Percentiles rank a stretch among this genome's conserved stretches.
These are phyloP conservation scores for Carabus problematicus DNA, from an alignment of 2,888 invertebrate species.

Conservation along the genomic window DNA sequence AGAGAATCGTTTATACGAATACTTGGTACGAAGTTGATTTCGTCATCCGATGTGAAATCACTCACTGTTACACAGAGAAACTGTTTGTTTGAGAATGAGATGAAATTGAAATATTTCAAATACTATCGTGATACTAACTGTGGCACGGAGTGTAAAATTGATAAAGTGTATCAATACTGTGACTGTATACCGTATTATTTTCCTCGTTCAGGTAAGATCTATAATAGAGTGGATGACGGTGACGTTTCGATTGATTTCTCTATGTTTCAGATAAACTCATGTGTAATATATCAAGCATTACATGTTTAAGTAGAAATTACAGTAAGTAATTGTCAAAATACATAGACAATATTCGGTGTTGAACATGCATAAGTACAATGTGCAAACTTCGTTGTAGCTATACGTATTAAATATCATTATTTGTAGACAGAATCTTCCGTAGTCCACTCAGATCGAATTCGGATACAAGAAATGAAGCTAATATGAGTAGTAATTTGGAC, in stretches of 20 bases:
- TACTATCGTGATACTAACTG: slow-evolving; percentile 54
- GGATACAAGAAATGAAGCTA: not conserved
- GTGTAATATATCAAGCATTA: slow-evolving; percentile 53
- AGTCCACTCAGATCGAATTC: not conserved
- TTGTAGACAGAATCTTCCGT: slow-evolving; percentile 26
- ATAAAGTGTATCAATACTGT: slow-evolving; percentile 48
- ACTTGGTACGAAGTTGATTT: slow-evolving; percentile 47
- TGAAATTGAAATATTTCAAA: slow-evolving; percentile 49
- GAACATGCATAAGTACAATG: too few relatives aligned
- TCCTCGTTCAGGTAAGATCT: slow-evolving; percentile 47
- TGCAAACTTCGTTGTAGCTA: not conserved
- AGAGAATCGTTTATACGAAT: slow-evolving; percentile 40
- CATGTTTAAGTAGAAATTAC: slow-evolving; percentile 50
- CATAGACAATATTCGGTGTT: not conserved
- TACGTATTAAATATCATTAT: not conserved
- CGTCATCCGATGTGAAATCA: slow-evolving; percentile 48
- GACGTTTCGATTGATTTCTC: not conserved
- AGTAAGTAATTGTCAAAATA: slow-evolving; percentile 20
- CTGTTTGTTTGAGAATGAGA: slow-evolving; percentile 49
- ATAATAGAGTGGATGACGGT: slow-evolving; percentile 1
- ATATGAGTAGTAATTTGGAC: slow-evolving; percentile 14
- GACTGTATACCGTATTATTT: slow-evolving; percentile 54
- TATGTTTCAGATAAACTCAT: slow-evolving; percentile 47
- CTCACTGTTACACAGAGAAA: slow-evolving; percentile 50
- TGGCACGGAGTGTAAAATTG: slow-evolving; percentile 50